Conservation (phyloP, 2,113 vertebrate species). For the Tyto alba region DNA sequence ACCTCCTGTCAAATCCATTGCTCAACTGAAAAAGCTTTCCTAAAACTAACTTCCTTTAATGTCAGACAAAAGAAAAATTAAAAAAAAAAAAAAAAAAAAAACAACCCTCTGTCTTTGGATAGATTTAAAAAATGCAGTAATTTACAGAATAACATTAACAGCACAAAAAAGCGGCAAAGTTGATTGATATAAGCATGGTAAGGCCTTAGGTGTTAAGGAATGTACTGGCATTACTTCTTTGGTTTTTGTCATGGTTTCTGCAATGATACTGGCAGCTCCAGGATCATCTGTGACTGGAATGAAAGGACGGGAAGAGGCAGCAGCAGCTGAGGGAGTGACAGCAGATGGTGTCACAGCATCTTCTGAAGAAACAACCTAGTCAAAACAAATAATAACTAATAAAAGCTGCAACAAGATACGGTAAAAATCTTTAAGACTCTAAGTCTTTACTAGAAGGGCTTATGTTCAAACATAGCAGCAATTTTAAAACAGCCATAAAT, state of each 20-base stretch:
- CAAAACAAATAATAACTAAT: neutral
- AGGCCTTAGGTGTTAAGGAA: neutral
- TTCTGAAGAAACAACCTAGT: conserved; percentile 84
- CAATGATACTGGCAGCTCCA: conserved; percentile 97
- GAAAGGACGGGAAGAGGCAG: conserved; percentile 92
- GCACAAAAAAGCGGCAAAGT: neutral
- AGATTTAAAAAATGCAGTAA: neutral
- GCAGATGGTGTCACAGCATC: conserved; percentile 91
- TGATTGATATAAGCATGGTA: neutral
- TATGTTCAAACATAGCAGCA: neutral
- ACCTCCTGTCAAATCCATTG: neutral
- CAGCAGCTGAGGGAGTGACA: conserved; percentile 88
- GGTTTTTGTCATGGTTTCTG: conserved; percentile 98
- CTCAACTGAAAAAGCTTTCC: neutral
- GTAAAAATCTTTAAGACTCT: neutral
- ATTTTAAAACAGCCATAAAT: neutral
- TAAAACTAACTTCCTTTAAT: neutral
- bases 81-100: neutral
- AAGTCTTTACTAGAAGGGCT: neutral
- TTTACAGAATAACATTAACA: neutral
- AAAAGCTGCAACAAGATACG: neutral
- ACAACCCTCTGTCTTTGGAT: neutral
- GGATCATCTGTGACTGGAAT: conserved; percentile 98
- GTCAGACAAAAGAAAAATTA: neutral
- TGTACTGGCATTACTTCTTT: conserved; percentile 79